Base-by-base conservation (phyloP, 2,113 vertebrate species). In the Coryphaenoides rupestris region DNA sequence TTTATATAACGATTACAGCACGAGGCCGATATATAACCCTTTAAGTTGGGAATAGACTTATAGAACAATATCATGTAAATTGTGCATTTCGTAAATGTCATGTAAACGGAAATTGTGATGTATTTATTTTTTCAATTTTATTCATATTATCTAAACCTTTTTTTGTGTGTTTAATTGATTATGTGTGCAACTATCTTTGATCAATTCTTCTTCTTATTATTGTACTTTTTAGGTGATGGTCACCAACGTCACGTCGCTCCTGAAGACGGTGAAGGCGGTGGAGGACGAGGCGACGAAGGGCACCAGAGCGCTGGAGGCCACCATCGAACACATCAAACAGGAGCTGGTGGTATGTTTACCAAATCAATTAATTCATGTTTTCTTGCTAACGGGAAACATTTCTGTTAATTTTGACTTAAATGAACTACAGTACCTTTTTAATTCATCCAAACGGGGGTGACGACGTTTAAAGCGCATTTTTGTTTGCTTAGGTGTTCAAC, bases 231-330 rank as follows among this genome's bases (percentile, higher is more conserved):
- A 99, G 96, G 95, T 99, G 66, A 99, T 99, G 97, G 97, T 99
- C 79, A 99, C 96, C 45, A 99, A 98, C 0, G 97, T 99, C 55
- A 98, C 97, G 0, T 98, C 96, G 0, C 88, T 99, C 69, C 90
- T 99, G 76, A 99, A 99, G 91, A 98, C 96, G 0, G 97, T 98
- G 70, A 99, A 99, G 79, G 96, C 96, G 0, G 96, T 98, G 0
- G 97, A 99, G 84, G 97, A 99, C 0, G 96, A 98, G 77, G 97
- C 97, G 75, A 99, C 95, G 0, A 98, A 98, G 81, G 97, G 96
- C 9, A 99, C 95, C 0, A 84, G 96, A 14, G 97, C 94, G 0
- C 82, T 99, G 77, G 97, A 98, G 81, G 92, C 96, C 61, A 99
- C 97, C 0, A 99, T 98, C 3, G 97, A 99, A 66, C 96, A 98